A percentile compares a stretch with the other conserved stretches of the same genome.
Evolutionary conservation across 1,140 invertebrate species (phyloP).

Genomic region (Atta colombica): DNA sequence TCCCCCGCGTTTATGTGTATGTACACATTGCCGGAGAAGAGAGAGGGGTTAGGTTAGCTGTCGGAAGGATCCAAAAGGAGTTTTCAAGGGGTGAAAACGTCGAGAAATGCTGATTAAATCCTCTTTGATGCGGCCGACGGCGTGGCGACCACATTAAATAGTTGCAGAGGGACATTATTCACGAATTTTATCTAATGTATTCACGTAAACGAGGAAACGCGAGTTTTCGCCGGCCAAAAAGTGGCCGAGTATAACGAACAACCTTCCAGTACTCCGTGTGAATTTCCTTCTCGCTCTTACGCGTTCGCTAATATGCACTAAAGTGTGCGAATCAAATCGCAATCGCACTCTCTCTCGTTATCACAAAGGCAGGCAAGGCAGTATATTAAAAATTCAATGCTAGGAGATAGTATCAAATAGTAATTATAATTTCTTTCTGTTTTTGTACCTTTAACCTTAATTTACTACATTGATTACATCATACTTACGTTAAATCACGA

Average conservation of each 20-base stretch:
- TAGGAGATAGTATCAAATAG: conserved; percentile 13
- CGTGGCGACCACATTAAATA: conserved; percentile 56
- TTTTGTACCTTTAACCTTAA: not conserved
- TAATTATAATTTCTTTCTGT: conserved; percentile 19
- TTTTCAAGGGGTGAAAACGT: conserved; percentile 52
- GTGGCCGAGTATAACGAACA: conserved; percentile 41
- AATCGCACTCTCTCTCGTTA: conserved; percentile 6
- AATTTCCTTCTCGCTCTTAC: conserved; percentile 11
- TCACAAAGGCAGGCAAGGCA: conserved; percentile 20
- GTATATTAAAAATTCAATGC: conserved; percentile 38
- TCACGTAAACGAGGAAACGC: conserved; percentile 50
- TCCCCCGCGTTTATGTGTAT: conserved; percentile 39
- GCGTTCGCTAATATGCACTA: not conserved
- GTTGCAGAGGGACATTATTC: conserved; percentile 54
- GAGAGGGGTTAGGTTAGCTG: conserved; percentile 38
- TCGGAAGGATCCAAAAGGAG: conserved; percentile 50
- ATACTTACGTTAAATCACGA: not conserved
- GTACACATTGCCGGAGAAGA: conserved; percentile 28
- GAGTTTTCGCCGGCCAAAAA: conserved; percentile 36
- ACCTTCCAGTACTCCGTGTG: not conserved
- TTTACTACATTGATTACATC: not conserved
- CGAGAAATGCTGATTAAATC: conserved; percentile 77
- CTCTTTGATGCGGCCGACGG: conserved; percentile 43
- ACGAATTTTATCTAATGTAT: conserved; percentile 40
- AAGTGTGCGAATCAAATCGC: not conserved